Base-by-base conservation (phyloP, 2,113 vertebrate genomes). In the Psephotus haematonotus region DNA sequence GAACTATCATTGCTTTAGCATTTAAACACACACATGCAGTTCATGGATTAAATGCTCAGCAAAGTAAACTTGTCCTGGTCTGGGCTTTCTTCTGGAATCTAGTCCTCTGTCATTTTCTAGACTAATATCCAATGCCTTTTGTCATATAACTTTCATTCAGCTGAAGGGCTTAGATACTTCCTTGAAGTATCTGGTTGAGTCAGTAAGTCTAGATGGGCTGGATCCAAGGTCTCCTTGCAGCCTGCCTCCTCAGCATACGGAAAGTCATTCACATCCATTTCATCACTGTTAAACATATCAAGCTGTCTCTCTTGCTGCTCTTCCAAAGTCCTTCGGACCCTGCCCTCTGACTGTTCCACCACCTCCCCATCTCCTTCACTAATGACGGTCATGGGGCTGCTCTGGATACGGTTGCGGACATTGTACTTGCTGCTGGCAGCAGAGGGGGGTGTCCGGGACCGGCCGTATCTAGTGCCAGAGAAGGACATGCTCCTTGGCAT, bases 371-470 rank as follows among this genome's bases (percentile, higher is more conserved):
- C 99, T 2, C 99, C 99, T 94, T 99, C 99, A 3, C 99, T 99
- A 96, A 99, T 99, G 71, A 99, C 99, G 0, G 99, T 99, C 99
- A 99, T 99, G 39, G 99, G 99, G 97, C 99, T 99, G 98, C 99
- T 99, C 95, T 99, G 99, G 97, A 99, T 98, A 33, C 99, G 98
- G 96, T 98, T 98, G 72, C 99, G 98, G 31, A 99, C 90, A 33
- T 98, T 99, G 95, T 99, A 99, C 91, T 99, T 98, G 98, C 99
- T 99, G 98, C 99, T 99, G 97, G 99, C 99, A 3, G 99, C 99
- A 0, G 98, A 99, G 2, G 99, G 99, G 0, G 99, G 99, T 0
- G 99, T 99, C 65, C 99, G 99, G 3, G 99, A 99, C 17, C 99
- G 99, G 52, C 99, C 98, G 2, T 99, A 98, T 90, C 98, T 98